Base-by-base conservation (phyloP, 2,113 vertebrate genomes). In the Paedocypris sp. region DNA sequence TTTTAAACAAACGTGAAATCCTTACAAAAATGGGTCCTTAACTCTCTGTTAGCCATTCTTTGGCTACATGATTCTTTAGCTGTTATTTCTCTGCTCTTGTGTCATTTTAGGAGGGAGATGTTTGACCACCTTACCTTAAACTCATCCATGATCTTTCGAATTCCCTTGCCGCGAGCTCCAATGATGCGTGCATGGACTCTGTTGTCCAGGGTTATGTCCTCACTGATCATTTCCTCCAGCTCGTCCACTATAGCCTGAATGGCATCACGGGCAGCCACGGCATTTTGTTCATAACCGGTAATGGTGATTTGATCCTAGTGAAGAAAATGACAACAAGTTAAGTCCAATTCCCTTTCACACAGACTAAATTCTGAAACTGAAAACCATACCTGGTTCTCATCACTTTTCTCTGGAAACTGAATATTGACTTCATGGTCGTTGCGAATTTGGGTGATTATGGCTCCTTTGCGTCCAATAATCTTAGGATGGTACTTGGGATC, bases 401-500 rank as follows among this genome's bases (percentile, higher is more conserved):
- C 92, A 11, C 89, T 94, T 82, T 97, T 99, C 63, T 99, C 95
- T 0, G 94, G 95, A 65, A 98, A 97, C 75, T 98, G 95, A 77
- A 99, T 93, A 82, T 91, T 98, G 15, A 99, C 95, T 2, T 97
- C 93, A 1, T 98, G 93, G 31, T 93, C 90, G 11, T 85, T 81
- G 66, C 94, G 93, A 79, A 99, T 97, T 66, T 85, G 91, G 10
- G 92, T 97, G 68, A 99, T 98, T 64, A 94, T 89, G 10, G 94
- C 89, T 35, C 95, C 95, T 72, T 99, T 99, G n/a, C 95, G 87
- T 6, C 95, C 95, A 2, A 99, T 99, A 73, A 99, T 97, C 73
- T 99, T 99, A 53, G 95, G 95, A 73, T 99, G 95, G 77, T 97
- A 93, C 75, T 91, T 98, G 62, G 95, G 92, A 73, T 99, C 94